These are phyloP conservation scores for Characodon lateralis DNA, from an alignment of 2,797 vertebrate species.

Conservation along the genomic window DNA sequence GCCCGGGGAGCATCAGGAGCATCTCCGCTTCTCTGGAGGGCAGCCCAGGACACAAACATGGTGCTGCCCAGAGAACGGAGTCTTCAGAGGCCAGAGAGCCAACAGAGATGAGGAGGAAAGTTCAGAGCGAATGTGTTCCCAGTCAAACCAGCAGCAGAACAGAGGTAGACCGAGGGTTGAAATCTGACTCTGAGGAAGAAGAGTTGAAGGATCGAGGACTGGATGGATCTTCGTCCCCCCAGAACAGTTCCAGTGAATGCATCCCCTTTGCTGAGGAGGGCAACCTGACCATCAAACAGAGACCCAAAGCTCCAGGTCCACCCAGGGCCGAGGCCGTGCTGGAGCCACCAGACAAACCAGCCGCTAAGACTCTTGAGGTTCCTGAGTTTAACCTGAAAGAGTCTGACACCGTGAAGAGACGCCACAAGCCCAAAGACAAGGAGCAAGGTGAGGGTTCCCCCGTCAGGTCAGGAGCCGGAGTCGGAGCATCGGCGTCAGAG, in stretches of 20 bases:
- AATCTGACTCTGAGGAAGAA: conserved; percentile 86
- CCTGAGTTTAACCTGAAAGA: conserved; percentile 94
- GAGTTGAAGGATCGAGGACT: conserved; percentile 31
- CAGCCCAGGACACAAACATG: conserved; percentile 13
- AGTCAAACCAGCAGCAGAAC: neutral
- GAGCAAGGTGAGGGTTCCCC: conserved; percentile 74
- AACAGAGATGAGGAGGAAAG: conserved; percentile 74
- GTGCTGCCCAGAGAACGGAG: neutral
- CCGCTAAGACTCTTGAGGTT: conserved; percentile 50
- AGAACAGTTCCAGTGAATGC: conserved; percentile 94
- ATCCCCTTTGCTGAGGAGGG: conserved; percentile 97
- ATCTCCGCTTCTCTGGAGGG: conserved; percentile 74
- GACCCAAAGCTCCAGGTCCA: conserved; percentile 85
- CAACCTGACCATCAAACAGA: conserved; percentile 96
- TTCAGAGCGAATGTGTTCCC: conserved; percentile 81
- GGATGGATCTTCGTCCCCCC: conserved; percentile 79
- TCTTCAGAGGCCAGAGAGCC: conserved; percentile 35
- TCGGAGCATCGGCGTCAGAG: neutral
- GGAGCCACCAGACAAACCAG: conserved; percentile 54
- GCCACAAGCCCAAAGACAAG: conserved; percentile 89
- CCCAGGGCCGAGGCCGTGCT: conserved; percentile 65
- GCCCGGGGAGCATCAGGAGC: conserved; percentile 72
- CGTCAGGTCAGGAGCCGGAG: conserved; percentile 60
- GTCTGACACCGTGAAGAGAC: conserved; percentile 94
- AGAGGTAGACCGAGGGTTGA: conserved; percentile 47